A percentile compares a stretch with the other conserved stretches of the same genome.
phyloP scores from a whole-genome alignment of 1,140 invertebrate species.

The Gonioctena quinquepunctata region DNA sequence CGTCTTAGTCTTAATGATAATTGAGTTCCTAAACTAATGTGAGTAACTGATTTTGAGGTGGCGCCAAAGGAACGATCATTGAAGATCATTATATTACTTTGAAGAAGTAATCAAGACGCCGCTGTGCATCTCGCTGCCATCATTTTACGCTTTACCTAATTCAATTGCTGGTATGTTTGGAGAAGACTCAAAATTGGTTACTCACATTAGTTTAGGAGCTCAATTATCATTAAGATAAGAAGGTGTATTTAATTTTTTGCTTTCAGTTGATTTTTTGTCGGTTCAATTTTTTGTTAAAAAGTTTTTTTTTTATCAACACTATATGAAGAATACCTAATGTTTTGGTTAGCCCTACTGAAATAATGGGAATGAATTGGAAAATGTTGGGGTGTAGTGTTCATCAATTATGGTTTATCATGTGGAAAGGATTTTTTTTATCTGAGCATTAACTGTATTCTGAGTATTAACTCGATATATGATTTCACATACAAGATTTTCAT shows the following conservation, averaged over 20 bases:
- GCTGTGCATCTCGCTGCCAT: no score
- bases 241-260: neutral
- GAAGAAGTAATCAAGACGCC: no score
- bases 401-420: neutral
- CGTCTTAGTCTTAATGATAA: no score
- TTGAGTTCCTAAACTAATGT: no score
- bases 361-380: neutral
- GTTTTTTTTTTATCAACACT: neutral
- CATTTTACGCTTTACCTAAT: no score
- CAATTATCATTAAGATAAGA: neutral
- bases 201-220: neutral
- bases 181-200: no score
- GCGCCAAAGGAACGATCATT: no score
- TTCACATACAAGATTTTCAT: neutral
- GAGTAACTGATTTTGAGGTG: no score
- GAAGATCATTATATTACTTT: no score
- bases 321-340: neutral
- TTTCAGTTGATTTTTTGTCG: neutral
- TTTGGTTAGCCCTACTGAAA: neutral
- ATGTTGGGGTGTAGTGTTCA: neutral
- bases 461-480: neutral
- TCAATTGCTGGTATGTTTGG: no score
- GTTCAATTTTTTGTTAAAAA: neutral
- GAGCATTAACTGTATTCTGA: neutral
- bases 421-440: neutral